Evolutionary conservation across 1,140 invertebrate genomes (phyloP), one percentile per base, ranked within the genome.

Genomic region (Brevipalpus yothersi): DNA sequence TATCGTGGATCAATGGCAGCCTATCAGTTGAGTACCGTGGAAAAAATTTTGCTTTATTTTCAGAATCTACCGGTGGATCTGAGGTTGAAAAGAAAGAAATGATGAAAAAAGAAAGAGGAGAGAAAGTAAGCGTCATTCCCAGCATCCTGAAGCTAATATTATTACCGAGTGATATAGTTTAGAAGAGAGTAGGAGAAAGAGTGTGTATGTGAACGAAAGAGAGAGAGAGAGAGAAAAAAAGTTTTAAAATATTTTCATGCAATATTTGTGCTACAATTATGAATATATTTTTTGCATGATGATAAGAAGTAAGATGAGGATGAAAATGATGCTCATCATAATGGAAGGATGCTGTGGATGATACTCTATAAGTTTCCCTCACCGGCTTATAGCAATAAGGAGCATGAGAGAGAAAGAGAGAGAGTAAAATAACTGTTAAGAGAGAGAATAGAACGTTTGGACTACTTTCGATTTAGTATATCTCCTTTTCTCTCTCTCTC

Each of bases 1-100:
- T 79, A 79, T 66, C 70, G 77, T 54, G 79, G 79, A 62, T 80
- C 79, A 39, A 79, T 79, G 3, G 77, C 76, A 41, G 73, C 77
- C 54, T 79, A 80, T 77, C 72, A 69, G 79, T 80, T 70, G 76
- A 15, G 45, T 31, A 31, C 31, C 31, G 31, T 31, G 31, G 31
- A 31, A 31, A 31, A 31, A 31, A 31, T 31, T 21, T 58, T 17
- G 41, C 15, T n/a, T 47, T n/a, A 51, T 58, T 58, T 15, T 19
- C 15, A 58, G 15, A 19, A n/a, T 51, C 15, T 58, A 15, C 15
- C 40, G 57, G 39, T 56, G n/a, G 39, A 56, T 51, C n/a, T n/a
- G 39, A 17, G 21, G 17, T 40, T 11, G 45, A 19, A n/a, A 17
- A 42, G 31, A 31, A 31, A 31, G 2, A 31, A 31, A 31, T 31